phyloP scores from a whole-genome alignment of 2,797 vertebrate genomes.

The Typhlichthys subterraneus region DNA sequence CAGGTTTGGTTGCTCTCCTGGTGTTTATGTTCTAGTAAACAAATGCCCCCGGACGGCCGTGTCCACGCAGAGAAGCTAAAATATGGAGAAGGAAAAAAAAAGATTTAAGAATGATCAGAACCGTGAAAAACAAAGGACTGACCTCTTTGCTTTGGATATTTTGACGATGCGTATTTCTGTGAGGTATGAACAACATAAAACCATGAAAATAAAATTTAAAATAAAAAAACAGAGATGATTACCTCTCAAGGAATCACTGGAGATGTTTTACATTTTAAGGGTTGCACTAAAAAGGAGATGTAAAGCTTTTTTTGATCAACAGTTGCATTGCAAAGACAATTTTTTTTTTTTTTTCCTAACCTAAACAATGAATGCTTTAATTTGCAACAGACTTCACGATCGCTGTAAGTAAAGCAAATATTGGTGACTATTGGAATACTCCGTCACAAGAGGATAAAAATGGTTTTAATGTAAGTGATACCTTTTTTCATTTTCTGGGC shows the following conservation, averaged over 20 bases:
- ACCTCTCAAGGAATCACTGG: slow-evolving; percentile 80
- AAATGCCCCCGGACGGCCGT: slow-evolving; percentile 72
- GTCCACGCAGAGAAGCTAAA: slow-evolving; percentile 75
- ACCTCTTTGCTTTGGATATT: slow-evolving; percentile 76
- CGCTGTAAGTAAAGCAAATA: slow-evolving; percentile 83
- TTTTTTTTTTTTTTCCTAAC: slow-evolving; percentile 43
- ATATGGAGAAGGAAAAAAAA: slow-evolving; percentile 36
- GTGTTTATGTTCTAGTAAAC: slow-evolving; percentile 85
- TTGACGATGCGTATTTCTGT: slow-evolving; percentile 64
- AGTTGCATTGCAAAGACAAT: slow-evolving; percentile 78
- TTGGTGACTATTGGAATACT: slow-evolving; percentile 82
- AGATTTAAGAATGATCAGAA: slow-evolving; percentile 22
- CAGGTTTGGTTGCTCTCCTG: slow-evolving; percentile 64
- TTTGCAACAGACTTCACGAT: slow-evolving; percentile 83
- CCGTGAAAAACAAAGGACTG: slow-evolving; percentile 60
- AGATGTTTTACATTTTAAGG: slow-evolving; percentile 82
- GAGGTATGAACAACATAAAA: slow-evolving; percentile 65
- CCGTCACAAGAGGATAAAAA: slow-evolving; percentile 81
- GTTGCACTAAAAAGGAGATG: slow-evolving; percentile 86
- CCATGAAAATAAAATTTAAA: slow-evolving; percentile 47
- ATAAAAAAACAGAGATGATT: slow-evolving; percentile 61
- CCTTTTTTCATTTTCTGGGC: slow-evolving; percentile 73
- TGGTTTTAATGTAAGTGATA: slow-evolving; percentile 87
- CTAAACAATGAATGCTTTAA: slow-evolving; percentile 82
- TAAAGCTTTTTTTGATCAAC: slow-evolving; percentile 69